Evolutionary conservation across 37 sponge, comb jelly and placozoan genomes (phyloP).

Genomic region (Petrosia ficiformis): DNA sequence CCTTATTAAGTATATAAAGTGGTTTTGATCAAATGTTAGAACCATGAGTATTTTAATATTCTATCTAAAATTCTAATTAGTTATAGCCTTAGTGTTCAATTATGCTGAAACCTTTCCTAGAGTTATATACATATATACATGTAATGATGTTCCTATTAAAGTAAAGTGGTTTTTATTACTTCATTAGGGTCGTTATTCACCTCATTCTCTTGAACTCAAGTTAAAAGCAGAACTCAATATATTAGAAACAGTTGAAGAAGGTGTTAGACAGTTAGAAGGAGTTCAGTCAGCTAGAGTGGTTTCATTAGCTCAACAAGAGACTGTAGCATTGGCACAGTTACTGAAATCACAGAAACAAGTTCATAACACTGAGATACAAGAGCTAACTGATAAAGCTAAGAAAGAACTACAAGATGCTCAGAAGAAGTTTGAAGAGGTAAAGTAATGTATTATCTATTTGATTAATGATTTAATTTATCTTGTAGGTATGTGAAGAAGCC

Average conservation of each 20-base stretch:
- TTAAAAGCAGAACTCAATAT: conserved; percentile 58
- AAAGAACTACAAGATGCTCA: conserved; percentile 4
- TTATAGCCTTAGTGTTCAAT: no score
- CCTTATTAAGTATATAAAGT: no score
- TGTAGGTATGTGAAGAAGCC: neutral
- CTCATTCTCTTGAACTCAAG: conserved; percentile 55
- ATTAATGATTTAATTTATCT: neutral
- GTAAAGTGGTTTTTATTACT: neutral
- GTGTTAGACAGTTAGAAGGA: conserved; percentile 40
- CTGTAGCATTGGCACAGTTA: conserved; percentile 54
- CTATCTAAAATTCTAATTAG: no score
- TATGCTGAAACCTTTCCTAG: no score
- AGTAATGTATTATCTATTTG: neutral
- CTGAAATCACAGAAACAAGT: conserved; percentile 36
- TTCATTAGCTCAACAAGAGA: conserved; percentile 58
- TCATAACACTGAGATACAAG: conserved; percentile 16
- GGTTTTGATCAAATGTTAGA: no score
- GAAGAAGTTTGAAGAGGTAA: conserved; percentile 16
- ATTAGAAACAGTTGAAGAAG: conserved; percentile 59
- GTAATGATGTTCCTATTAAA: neutral
- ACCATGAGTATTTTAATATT: no score
- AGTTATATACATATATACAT: no score
- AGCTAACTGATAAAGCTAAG: conserved; percentile 2
- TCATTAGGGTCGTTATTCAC: conserved; percentile 39
- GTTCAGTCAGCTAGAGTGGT: conserved; percentile 53